A percentile compares a stretch with the other conserved stretches of the same genome.
Conservation (phyloP, 2,113 vertebrate species). For the Centrocercus urophasianus region DNA sequence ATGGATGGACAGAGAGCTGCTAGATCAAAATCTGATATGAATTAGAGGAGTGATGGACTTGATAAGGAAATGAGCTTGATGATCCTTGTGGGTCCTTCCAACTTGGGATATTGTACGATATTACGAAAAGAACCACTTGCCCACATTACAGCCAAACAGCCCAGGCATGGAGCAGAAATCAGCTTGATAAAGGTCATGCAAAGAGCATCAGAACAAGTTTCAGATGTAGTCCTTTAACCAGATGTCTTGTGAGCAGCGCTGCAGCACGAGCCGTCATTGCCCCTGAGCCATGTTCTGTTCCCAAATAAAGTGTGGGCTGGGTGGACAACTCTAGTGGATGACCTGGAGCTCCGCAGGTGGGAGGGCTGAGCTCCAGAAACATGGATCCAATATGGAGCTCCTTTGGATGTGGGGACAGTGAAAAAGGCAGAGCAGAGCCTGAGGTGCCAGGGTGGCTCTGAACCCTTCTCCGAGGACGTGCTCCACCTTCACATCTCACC, state of each 20-base stretch:
- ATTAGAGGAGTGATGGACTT: not conserved
- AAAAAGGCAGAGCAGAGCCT: rapidly evolving
- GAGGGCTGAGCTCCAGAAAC: not conserved
- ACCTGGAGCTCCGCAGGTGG: not conserved
- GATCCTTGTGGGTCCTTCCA: too few relatives aligned
- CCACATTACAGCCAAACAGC: not conserved
- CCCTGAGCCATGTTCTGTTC: not conserved
- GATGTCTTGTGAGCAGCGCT: not conserved
- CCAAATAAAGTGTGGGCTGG: not conserved
- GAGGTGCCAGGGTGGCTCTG: not conserved
- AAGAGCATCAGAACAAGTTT: not conserved
- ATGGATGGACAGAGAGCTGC: not conserved
- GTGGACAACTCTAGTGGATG: rapidly evolving
- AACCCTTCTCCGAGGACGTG: slow-evolving; percentile 43
- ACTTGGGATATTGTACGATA: too few relatives aligned
- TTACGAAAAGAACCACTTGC: not conserved
- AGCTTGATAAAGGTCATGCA: not conserved
- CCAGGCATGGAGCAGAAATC: not conserved
- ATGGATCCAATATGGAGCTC: not conserved
- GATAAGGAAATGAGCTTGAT: too few relatives aligned
- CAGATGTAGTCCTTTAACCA: not conserved
- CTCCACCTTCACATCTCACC: slow-evolving; percentile 67
- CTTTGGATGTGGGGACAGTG: rapidly evolving
- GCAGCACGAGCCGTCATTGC: not conserved
- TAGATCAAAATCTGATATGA: not conserved